Base-by-base conservation (phyloP, 2,888 invertebrate genomes). In the Heliconius aoede region DNA sequence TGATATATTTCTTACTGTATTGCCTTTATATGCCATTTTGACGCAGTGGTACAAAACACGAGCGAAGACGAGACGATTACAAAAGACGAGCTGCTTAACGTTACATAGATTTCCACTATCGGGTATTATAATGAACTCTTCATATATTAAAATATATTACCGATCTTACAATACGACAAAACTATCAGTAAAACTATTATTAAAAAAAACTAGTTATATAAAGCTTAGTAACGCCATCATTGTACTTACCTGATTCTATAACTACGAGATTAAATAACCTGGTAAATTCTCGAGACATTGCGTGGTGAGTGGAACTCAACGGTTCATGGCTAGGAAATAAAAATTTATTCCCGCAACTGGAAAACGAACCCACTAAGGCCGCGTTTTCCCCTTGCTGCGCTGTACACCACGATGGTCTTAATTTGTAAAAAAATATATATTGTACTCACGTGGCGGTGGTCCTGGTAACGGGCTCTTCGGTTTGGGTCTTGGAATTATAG, bases 401-500 rank as follows among this genome's bases (percentile, higher is more conserved):
- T 36, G 46, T 46, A 18, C 46, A 46, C 46, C 18, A 46, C 18
- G 46, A 0, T 1, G n/a, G n/a, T n/a, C 3, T 55, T 55, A 9
- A 55, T 55, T 55, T n/a, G 1, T n/a, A 9, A n/a, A n/a, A 55
- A 55, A 32, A 3, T 51, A n/a, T 13, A 24, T 2, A 32, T 24
- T 24, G 62, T 28, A 86, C 93, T 91, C 85, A 93, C 93, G 93
- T 69, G 93, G 93, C 24, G 86, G 81, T n/a, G 68, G 68, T 69
- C 68, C 68, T 30, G 68, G 68, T 13, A 69, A 69, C 13, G 68
- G 68, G 68, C 68, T 69, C 15, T 55, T 28, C 28, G 68, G 68
- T 55, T 15, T 64, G 1, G 51, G 68, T 21, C 28, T 69, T 11
- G 68, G 51, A n/a, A 69, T 13, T 69, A 69, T 55, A 13, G 68